Percentiles rank a stretch among this genome's conserved stretches.
phyloP scores from a whole-genome alignment of 2,888 invertebrate species.

The Tigriopus californicus region DNA sequence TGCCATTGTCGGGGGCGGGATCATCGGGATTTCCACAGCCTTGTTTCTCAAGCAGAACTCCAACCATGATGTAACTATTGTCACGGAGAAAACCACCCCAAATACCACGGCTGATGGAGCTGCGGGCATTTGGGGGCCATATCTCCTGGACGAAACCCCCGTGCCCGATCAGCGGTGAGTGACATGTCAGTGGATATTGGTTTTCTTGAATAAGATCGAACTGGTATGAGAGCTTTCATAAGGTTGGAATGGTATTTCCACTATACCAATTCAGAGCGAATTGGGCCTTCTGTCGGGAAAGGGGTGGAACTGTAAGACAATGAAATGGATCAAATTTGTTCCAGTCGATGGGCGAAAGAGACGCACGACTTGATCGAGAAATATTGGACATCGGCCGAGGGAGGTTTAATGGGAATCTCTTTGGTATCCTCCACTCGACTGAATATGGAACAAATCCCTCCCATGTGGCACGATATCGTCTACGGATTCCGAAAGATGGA shows the following conservation, averaged over 20 bases:
- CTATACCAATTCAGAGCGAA: no score
- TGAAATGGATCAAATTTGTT: neutral
- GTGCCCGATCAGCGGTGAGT: neutral
- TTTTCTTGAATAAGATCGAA: no score
- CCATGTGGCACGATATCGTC: neutral
- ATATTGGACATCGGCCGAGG: neutral
- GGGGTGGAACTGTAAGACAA: neutral
- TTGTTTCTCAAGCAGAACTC: neutral
- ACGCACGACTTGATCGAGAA: neutral
- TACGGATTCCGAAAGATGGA: neutral
- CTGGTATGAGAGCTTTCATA: no score
- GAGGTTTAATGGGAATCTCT: neutral
- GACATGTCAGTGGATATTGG: neutral
- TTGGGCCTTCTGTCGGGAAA: neutral
- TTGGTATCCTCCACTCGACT: neutral
- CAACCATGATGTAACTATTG: neutral
- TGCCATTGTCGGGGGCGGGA: neutral
- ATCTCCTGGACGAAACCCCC: neutral
- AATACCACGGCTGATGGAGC: neutral
- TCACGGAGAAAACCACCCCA: neutral
- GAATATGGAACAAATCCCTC: neutral
- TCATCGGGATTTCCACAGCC: neutral
- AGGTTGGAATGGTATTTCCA: no score
- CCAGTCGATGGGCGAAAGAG: neutral
- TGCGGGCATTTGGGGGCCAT: neutral